Percentiles rank a stretch among this genome's conserved stretches.
Evolutionary conservation across 2,113 vertebrate species (phyloP).

Genomic region (Todiramphus saurophagus): DNA sequence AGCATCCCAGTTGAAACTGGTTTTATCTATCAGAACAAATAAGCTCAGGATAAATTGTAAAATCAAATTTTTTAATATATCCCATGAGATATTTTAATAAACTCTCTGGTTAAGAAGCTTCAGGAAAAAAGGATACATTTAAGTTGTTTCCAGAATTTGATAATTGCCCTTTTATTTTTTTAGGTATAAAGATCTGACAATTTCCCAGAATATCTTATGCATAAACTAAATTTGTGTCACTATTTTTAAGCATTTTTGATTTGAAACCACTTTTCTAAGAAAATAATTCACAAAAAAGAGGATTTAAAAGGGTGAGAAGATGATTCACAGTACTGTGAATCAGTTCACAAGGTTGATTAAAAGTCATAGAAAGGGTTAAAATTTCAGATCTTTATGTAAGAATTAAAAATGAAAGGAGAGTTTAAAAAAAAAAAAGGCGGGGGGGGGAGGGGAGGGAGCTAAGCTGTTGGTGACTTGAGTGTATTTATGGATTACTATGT

Average conservation of each 20-base stretch:
- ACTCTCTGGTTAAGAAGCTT: not conserved
- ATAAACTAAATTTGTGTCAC: not conserved
- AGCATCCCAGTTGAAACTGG: not conserved
- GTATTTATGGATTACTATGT: constrained; percentile 86
- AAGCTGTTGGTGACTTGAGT: constrained; percentile 80
- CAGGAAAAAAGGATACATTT: not conserved
- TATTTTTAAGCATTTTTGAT: not conserved
- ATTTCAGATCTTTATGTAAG: constrained; percentile 78
- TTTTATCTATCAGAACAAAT: not conserved
- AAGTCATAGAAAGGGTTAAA: constrained; percentile 79
- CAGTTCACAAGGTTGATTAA: not conserved
- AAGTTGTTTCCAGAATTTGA: not conserved
- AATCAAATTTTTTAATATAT: not conserved
- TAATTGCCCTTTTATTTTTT: not conserved
- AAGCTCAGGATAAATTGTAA: not conserved
- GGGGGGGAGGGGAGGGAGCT: constrained; percentile 74
- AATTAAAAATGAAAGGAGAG: constrained; percentile 65
- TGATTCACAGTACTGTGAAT: not conserved
- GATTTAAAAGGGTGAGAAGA: not conserved
- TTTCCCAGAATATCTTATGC: not conserved
- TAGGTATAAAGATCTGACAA: not conserved
- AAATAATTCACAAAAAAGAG: not conserved
- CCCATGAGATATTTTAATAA: not conserved
- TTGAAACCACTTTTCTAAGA: not conserved
- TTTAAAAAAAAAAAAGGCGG: constrained; percentile 69